Conservation (phyloP, 2,888 invertebrate species). For the Amorpha juglandis region DNA sequence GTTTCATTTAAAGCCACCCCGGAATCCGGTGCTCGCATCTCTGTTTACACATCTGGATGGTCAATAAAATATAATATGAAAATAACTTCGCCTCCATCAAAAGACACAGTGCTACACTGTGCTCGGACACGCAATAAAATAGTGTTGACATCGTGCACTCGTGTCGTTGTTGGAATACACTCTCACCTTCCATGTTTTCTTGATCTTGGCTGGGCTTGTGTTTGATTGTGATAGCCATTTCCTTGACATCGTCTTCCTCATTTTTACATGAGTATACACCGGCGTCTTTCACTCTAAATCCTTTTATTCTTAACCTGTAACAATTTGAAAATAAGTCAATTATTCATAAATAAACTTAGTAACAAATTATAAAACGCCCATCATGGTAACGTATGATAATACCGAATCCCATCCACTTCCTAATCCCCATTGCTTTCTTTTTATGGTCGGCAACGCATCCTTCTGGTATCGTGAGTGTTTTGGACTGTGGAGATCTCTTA, state of each 20-base stretch:
- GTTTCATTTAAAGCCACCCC: slow-evolving; percentile 41
- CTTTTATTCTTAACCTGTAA: slow-evolving; percentile 76
- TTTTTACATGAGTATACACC: slow-evolving; percentile 76
- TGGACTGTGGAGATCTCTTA: no score
- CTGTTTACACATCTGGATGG: slow-evolving; percentile 74
- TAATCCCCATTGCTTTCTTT: no score
- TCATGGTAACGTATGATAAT: no score
- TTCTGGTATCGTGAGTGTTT: no score
- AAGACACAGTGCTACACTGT: slow-evolving; percentile 23
- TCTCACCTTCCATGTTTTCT: slow-evolving; percentile 60
- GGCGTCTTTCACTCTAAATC: slow-evolving; percentile 73
- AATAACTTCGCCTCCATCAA: slow-evolving; percentile 45
- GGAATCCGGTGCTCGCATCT: slow-evolving; percentile 53
- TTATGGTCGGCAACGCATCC: no score
- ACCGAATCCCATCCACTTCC: no score
- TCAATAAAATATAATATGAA: slow-evolving; percentile 64
- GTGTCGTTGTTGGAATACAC: slow-evolving; percentile 3
- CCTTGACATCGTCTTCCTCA: slow-evolving; percentile 56
- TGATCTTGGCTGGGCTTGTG: slow-evolving; percentile 49
- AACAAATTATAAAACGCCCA: no score
- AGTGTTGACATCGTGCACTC: slow-evolving; percentile 33
- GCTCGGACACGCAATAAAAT: slow-evolving; percentile 24
- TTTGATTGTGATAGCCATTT: slow-evolving; percentile 62
- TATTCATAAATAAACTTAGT: neutral
- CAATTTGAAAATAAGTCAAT: neutral